phyloP scores from a whole-genome alignment of 2,888 invertebrate genomes.

The Eilema depressum region DNA sequence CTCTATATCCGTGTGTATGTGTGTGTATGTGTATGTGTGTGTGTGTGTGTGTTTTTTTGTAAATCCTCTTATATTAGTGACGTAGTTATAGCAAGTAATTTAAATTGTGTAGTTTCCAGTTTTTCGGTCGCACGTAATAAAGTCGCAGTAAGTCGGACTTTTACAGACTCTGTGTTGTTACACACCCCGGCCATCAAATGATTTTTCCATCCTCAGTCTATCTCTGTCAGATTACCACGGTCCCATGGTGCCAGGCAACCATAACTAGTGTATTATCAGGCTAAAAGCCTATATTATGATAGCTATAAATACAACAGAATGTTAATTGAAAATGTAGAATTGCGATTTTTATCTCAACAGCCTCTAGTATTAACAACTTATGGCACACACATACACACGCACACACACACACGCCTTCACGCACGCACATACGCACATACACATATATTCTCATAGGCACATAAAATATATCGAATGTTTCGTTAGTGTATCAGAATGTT shows the following conservation, averaged over 20 bases:
- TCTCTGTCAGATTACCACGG: neutral
- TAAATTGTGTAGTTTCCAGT: no score
- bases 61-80: no score
- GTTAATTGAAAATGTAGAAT: constrained; percentile 2
- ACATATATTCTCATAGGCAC: neutral
- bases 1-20: no score
- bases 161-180: no score
- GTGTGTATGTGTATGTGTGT: no score
- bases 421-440: neutral
- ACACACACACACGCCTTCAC: neutral
- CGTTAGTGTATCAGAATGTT: constrained; percentile 10
- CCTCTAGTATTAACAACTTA: neutral
- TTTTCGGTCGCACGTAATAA: no score
- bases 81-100: no score
- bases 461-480: neutral
- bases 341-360: constrained; percentile 1
- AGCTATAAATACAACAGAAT: constrained; percentile 5
- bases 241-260: neutral
- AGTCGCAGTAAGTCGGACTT: no score
- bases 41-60: no score
- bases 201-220: neutral
- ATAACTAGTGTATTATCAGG: neutral
- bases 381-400: neutral
- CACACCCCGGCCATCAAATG: neutral
- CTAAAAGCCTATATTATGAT: neutral